Evolutionary conservation across 2,888 invertebrate genomes (phyloP), one percentile per base, ranked within the genome.

Genomic region (Loripinus fragilis): DNA sequence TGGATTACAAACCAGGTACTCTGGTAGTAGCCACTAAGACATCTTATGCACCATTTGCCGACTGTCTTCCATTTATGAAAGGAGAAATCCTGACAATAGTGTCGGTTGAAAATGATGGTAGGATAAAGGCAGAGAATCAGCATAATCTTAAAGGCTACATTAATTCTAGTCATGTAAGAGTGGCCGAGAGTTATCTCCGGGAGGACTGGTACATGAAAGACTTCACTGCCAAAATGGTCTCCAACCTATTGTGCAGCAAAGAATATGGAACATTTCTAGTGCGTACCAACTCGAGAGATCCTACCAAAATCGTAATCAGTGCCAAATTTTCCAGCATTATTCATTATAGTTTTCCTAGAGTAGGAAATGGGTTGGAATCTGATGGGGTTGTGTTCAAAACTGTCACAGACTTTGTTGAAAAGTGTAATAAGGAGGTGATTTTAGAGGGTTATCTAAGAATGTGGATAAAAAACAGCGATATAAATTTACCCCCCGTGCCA

Each of bases 161-260:
- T 10, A 68, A 70, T 15, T 42, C 41, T 0, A 55, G 64, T 35
- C 72, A 80, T 66, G 77, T 84, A 17, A 30, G 71, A n/a, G 50
- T 48, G 0, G 73, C 70, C 0, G 72, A 79, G 42, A 65, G 71
- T 2, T 81, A 80, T 41, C 30, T 70, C 10, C 30, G 71, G 20
- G 84, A 84, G 35, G 81, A 84, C 60, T 84, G 78, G 50, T 84
- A 69, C 67, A 30, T 84, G 17, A 70, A 55, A 2, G 84, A 84
- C 33, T 78, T 81, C 52, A 80, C 79, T 2, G 69, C 80, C 12
- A 72, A 74, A n/a, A 84, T 84, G 81, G 75, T 79, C 8, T 77
- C 76, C 38, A 60, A 38, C 28, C 41, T 76, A 20, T 71, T 84
- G 3, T 20, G 67, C 0, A 45, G 60, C 28, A 75, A 55, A 38